Evolutionary conservation across 2,888 invertebrate species (phyloP).

Genomic region (Platypus cylindrus): DNA sequence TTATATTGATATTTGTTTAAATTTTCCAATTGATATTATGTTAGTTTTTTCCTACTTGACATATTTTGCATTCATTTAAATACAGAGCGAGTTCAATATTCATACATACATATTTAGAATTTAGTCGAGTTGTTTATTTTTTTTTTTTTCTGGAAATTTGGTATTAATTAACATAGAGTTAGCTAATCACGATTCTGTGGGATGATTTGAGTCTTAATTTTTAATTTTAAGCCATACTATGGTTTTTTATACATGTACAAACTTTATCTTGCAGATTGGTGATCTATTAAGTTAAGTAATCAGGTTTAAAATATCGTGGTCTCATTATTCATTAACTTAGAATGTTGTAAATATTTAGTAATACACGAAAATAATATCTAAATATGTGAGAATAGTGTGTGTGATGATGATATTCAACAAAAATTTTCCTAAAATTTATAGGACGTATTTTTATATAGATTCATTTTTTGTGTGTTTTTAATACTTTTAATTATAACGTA

Average conservation of each 20-base stretch:
- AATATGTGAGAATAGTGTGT: conserved; percentile 14
- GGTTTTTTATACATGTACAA: conserved; percentile 2
- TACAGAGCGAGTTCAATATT: too few species aligned
- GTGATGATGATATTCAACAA: conserved; percentile 4
- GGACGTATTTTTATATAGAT: conserved; percentile 12
- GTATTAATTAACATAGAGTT: too few species aligned
- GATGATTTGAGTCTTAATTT: too few species aligned
- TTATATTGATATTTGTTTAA: too few species aligned
- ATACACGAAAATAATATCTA: conserved; percentile 16
- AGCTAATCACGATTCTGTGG: too few species aligned
- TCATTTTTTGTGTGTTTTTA: conserved; percentile 9
- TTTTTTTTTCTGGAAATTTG: too few species aligned
- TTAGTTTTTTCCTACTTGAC: too few species aligned
- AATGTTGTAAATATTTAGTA: conserved; percentile 20
- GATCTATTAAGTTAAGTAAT: conserved; percentile 7
- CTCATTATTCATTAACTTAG: conserved; percentile 20
- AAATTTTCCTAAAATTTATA: conserved; percentile 8
- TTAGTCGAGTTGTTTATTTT: too few species aligned
- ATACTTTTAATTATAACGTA: conserved; percentile 8
- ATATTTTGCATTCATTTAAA: too few species aligned
- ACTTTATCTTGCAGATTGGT: conserved; percentile 6
- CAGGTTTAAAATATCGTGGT: conserved; percentile 13
- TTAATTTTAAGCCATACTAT: too few species aligned
- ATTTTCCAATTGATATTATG: too few species aligned
- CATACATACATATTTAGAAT: too few species aligned